Percentiles rank a stretch among this genome's conserved stretches.
Conservation (phyloP, 2,797 vertebrate species). For the Gymnocypris eckloni region DNA sequence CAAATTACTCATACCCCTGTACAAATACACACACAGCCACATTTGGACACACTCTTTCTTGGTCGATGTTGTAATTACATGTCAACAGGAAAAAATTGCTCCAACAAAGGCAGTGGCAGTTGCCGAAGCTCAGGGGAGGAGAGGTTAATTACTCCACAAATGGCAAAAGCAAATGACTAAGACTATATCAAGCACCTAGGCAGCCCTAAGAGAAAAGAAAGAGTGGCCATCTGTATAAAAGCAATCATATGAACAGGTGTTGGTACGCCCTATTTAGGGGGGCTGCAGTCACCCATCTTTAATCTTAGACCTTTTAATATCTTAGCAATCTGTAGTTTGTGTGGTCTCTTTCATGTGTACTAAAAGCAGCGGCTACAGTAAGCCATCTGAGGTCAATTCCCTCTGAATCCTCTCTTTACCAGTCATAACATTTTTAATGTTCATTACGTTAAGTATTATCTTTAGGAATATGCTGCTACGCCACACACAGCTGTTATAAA, state of each 20-base stretch:
- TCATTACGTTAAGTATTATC: constrained; percentile 10
- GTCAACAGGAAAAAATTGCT: constrained; percentile 52
- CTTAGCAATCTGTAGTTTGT: not conserved
- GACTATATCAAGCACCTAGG: constrained; percentile 25
- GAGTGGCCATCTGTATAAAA: constrained; percentile 19
- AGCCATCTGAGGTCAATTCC: constrained; percentile 1
- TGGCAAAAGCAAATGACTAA: constrained; percentile 49
- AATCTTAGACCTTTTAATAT: not conserved
- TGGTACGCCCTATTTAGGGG: not conserved
- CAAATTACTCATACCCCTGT: constrained; percentile 55
- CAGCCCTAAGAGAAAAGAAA: constrained; percentile 29
- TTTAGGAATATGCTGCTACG: constrained; percentile 2
- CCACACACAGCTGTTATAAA: constrained; percentile 19
- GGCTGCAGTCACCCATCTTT: not conserved
- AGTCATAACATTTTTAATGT: not conserved
- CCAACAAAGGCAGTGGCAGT: constrained; percentile 31
- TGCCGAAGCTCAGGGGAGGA: constrained; percentile 33
- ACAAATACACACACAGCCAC: constrained; percentile 30
- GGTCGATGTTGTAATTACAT: constrained; percentile 47
- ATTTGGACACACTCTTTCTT: not conserved
- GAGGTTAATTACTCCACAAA: constrained; percentile 54
- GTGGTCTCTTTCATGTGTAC: not conserved
- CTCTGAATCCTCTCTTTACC: not conserved
- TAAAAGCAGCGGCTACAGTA: not conserved
- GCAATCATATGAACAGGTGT: not conserved